Evolutionary conservation across 2,797 vertebrate genomes (phyloP).

Genomic region (Halcyon leucocephala): DNA sequence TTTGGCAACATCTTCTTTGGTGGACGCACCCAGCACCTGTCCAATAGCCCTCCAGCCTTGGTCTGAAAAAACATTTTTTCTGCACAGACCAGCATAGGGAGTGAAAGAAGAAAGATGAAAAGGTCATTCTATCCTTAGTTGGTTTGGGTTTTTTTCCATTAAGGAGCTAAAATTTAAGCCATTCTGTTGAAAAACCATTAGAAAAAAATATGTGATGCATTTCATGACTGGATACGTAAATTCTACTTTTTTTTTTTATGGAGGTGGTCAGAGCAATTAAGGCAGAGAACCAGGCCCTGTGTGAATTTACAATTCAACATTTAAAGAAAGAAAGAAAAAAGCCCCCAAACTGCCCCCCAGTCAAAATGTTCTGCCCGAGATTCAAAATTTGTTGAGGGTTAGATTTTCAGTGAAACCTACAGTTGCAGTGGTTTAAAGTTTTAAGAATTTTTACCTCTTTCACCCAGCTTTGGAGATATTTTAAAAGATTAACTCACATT

Average conservation of each 20-base stretch:
- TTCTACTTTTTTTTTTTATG: background rate
- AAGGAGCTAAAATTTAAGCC: background rate
- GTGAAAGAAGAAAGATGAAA: background rate
- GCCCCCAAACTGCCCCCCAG: fast-evolving
- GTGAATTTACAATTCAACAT: background rate
- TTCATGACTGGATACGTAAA: background rate
- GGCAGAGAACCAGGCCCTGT: background rate
- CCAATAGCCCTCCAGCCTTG: background rate
- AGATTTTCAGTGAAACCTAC: background rate
- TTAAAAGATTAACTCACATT: background rate
- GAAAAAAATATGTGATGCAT: background rate
- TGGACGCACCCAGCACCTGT: background rate
- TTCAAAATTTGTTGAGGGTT: background rate
- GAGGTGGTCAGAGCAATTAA: background rate
- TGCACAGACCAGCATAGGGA: background rate
- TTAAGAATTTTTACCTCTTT: background rate
- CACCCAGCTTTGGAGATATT: background rate
- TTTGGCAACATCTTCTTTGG: background rate
- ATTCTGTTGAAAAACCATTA: background rate
- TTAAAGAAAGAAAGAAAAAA: background rate
- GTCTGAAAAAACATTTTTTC: background rate
- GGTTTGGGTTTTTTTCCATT: background rate
- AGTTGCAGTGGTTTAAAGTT: background rate
- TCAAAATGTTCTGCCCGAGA: background rate
- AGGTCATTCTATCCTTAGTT: background rate